Evolutionary conservation across 2,113 vertebrate genomes (phyloP), one percentile per base, ranked within the genome.

Genomic region (Scomber japonicus): DNA sequence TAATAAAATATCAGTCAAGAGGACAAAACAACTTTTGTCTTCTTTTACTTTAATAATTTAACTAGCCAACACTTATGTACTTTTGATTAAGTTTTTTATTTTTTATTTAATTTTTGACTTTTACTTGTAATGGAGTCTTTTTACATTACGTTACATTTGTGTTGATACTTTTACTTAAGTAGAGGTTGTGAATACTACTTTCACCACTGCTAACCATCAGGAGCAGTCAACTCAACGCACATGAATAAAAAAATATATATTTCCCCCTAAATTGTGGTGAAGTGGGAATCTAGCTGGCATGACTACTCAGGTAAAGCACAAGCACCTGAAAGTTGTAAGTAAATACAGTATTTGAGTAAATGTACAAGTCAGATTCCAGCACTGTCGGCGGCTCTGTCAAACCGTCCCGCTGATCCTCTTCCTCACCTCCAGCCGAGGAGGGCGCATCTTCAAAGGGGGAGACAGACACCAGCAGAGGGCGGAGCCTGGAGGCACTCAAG

Each of bases 401-500:
- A 53, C 51, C 3, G 40, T 8, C 48, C 0, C 27, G 54, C 1
- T 53, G 78, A 48, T 56, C 72, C 65, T 0, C 30, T 40, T 68
- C 48, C 75, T 73, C 70, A 64, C 69, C 82, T 88, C 24, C 67
- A 70, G 78, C 71, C 55, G 56, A 55, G 17, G 49, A 73, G 46
- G 53, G 71, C 63, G 66, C 85, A 67, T 85, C 82, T 56, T 68
- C 69, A 44, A n/a, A 71, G 72, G 27, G 21, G 44, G 40, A 16
- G 65, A 11, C 54, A 15, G 24, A 10, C 31, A 24, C 11, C 51
- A 30, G 64, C 24, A 16, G 66, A 15, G 81, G 93, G 93, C 72
- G 90, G 88, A 81, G 92, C 86, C 75, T 86, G 40, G 2, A 16
- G 17, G 5, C 19, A 62, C 71, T 88, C 61, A 85, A 86, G 89